phyloP scores from a whole-genome alignment of 1,140 invertebrate species.

The Drosophila ficusphila region DNA sequence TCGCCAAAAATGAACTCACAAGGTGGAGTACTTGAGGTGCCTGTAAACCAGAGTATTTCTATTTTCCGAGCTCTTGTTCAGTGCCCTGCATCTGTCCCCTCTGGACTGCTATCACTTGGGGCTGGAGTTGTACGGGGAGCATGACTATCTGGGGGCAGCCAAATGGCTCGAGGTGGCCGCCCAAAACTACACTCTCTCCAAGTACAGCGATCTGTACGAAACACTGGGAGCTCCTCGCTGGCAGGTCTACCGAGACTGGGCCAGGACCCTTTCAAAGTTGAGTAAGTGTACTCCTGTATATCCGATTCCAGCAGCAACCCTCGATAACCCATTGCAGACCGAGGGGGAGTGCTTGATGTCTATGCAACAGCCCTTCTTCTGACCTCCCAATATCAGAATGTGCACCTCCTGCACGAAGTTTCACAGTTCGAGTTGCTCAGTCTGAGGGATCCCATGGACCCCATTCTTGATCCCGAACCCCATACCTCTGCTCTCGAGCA shows the following conservation, averaged over 20 bases:
- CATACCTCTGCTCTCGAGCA: neutral
- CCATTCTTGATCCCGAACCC: neutral
- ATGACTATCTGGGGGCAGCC: slow-evolving; percentile 30
- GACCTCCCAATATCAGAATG: slow-evolving; percentile 20
- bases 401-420: slow-evolving; percentile 11
- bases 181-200: slow-evolving; percentile 17
- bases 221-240: slow-evolving; percentile 26
- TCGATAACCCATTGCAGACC: slow-evolving; percentile 4
- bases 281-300: slow-evolving; percentile 3
- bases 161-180: slow-evolving; percentile 40
- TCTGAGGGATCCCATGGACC: neutral
- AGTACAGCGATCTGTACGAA: slow-evolving; percentile 8
- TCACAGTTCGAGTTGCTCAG: neutral
- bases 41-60: accelerated
- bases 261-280: slow-evolving; percentile 25
- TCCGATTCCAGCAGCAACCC: too few species aligned
- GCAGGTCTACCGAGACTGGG: slow-evolving; percentile 37
- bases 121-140: slow-evolving; percentile 12
- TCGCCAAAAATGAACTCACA: neutral
- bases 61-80: neutral
- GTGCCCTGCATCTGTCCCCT: slow-evolving; percentile 22
- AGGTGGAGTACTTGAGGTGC: neutral
- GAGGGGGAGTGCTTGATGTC: neutral
- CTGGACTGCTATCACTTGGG: slow-evolving; percentile 58
- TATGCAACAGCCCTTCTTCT: neutral